phyloP scores from a whole-genome alignment of 1,140 invertebrate genomes.

The Drosophila mauritiana region DNA sequence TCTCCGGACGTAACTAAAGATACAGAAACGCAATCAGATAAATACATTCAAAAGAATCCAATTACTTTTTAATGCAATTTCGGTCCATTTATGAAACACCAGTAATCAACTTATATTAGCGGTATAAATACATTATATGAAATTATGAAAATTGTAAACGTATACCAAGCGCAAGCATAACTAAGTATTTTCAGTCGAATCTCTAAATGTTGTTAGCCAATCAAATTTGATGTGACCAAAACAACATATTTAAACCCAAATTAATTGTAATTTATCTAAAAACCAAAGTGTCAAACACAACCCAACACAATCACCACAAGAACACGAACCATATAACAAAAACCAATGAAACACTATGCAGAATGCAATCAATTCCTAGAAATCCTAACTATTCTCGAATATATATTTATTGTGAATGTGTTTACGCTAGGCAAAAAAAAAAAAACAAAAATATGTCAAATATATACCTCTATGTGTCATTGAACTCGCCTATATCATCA shows the following conservation, averaged over 20 bases:
- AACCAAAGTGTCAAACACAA: constrained; percentile 66
- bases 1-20: constrained; percentile 80
- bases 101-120: constrained; percentile 71
- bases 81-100: constrained; percentile 78
- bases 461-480: constrained; percentile 1
- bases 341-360: constrained; percentile 21
- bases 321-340: constrained; percentile 12
- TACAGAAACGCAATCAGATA: constrained; percentile 45
- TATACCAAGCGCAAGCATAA: constrained; percentile 46
- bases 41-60: constrained; percentile 48
- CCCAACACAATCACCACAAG: constrained; percentile 14
- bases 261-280: constrained; percentile 55
- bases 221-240: constrained; percentile 61
- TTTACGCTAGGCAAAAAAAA: constrained; percentile 25
- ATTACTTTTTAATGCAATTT: constrained; percentile 77
- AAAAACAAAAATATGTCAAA: constrained; percentile 25
- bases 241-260: constrained; percentile 42
- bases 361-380: constrained; percentile 64
- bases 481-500: neutral
- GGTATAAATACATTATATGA: constrained; percentile 24
- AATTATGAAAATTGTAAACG: constrained; percentile 64
- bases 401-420: constrained; percentile 44
- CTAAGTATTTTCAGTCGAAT: constrained; percentile 52
- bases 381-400: constrained; percentile 17
- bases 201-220: constrained; percentile 74